phyloP scores from a whole-genome alignment of 1,140 invertebrate species.

The Parasteatoda tepidariorum region DNA sequence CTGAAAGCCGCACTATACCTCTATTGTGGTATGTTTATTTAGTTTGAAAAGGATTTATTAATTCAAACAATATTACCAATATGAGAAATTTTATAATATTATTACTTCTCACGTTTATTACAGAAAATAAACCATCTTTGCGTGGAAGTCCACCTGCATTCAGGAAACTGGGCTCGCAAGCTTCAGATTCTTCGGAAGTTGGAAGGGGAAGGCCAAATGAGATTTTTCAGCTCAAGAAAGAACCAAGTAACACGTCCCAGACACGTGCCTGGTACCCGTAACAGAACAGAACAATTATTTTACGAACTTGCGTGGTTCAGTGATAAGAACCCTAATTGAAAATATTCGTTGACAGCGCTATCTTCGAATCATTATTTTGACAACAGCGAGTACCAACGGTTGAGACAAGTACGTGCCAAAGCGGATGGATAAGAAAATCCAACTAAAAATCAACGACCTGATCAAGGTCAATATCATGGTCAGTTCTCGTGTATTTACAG shows the following conservation, averaged over 20 bases:
- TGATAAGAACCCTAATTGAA: not conserved
- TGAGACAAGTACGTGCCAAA: too few species aligned
- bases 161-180: slow-evolving; percentile 12
- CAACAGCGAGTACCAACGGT: too few species aligned
- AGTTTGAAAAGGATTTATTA: too few species aligned
- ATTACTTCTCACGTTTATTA: not conserved
- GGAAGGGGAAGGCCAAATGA: slow-evolving; percentile 20
- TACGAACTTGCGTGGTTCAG: slow-evolving; percentile 53
- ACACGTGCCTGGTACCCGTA: slow-evolving; percentile 17
- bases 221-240: slow-evolving; percentile 49
- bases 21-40: too few species aligned
- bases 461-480: too few species aligned
- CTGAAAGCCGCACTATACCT: too few species aligned
- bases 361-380: too few species aligned
- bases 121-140: slow-evolving; percentile 50
- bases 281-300: slow-evolving; percentile 46
- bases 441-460: too few species aligned
- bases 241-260: slow-evolving; percentile 7
- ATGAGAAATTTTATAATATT: not conserved
- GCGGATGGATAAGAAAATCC: too few species aligned
- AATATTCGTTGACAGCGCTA: too few species aligned
- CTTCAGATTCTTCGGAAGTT: slow-evolving; percentile 5
- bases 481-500: too few species aligned
- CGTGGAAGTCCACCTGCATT: slow-evolving; percentile 45
- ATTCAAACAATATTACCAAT: too few species aligned